A percentile compares a stretch with the other conserved stretches of the same genome.
phyloP scores from a whole-genome alignment of 92 coral and sea anemone genomes.

The Bergia sp. region DNA sequence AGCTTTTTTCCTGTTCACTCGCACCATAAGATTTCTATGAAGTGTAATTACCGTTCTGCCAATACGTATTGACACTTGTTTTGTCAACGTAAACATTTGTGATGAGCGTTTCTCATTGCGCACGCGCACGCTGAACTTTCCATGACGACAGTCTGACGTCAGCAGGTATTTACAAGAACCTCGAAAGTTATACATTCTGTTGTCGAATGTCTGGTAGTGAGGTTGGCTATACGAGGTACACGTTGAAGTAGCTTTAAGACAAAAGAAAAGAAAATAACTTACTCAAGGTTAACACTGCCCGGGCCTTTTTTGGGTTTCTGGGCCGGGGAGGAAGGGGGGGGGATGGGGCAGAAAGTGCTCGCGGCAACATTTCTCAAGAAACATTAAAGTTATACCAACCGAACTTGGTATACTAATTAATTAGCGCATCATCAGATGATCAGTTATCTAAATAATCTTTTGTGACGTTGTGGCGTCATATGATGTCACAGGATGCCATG shows the following conservation, averaged over 20 bases:
- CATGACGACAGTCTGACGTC: constrained; percentile 80
- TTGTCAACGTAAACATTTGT: constrained; percentile 79
- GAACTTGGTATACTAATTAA: too few species aligned
- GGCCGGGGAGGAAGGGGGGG: too few species aligned
- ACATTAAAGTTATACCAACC: too few species aligned
- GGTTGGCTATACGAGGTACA: constrained; percentile 98
- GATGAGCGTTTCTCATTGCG: constrained; percentile 91
- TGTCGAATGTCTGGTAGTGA: constrained; percentile 97
- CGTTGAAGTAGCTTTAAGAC: constrained; percentile 80
- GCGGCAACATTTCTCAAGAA: too few species aligned
- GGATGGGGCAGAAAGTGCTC: too few species aligned
- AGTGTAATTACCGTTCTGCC: constrained; percentile 72
- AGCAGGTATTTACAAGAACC: constrained; percentile 93
- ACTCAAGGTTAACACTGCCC: too few species aligned
- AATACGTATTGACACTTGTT: constrained; percentile 79
- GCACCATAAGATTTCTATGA: constrained; percentile 70
- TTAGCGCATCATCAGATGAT: too few species aligned
- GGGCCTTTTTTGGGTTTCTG: too few species aligned
- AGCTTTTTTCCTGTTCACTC: constrained; percentile 72
- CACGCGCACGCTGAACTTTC: constrained; percentile 88
- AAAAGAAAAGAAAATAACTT: not conserved
- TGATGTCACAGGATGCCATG: too few species aligned
- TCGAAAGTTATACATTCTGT: constrained; percentile 93
- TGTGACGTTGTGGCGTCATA: too few species aligned
- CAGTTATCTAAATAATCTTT: too few species aligned